Conservation (phyloP, 1,140 invertebrate genomes). For the Leptinotarsa texana region DNA sequence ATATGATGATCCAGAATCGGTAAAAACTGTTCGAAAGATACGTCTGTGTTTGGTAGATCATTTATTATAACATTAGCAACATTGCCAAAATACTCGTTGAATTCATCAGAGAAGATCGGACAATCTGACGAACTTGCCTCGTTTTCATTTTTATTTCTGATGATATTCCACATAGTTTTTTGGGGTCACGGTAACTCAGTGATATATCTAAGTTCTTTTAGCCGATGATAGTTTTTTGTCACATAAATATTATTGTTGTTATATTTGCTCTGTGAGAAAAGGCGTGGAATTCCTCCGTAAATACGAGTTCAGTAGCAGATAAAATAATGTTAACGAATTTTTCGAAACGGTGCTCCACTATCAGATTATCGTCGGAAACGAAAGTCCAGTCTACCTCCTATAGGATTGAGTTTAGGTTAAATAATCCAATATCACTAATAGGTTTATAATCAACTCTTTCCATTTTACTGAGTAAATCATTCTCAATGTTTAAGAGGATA, state of each 20-base stretch:
- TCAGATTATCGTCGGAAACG: not conserved
- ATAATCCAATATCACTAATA: conserved; percentile 7
- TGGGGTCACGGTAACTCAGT: not conserved
- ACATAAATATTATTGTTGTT: conserved; percentile 1
- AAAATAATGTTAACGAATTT: conserved; percentile 10
- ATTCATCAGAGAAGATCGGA: not conserved
- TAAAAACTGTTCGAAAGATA: too few species aligned
- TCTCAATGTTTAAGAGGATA: not conserved
- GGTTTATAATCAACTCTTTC: conserved; percentile 4
- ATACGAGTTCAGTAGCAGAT: conserved; percentile 9
- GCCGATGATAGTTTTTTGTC: not conserved
- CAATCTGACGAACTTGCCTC: not conserved
- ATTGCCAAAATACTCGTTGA: conserved; percentile 11
- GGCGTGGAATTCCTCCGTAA: not conserved
- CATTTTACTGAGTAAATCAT: conserved; percentile 7
- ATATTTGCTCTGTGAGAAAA: not conserved
- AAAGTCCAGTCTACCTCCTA: conserved; percentile 5
- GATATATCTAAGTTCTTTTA: conserved; percentile 4
- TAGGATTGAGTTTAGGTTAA: conserved; percentile 11
- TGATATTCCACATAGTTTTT: conserved; percentile 13
- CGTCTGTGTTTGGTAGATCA: too few species aligned
- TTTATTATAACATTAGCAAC: conserved; percentile 7
- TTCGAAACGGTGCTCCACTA: not conserved
- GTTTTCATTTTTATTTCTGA: conserved; percentile 7
- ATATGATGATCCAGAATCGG: too few species aligned